phyloP scores from a whole-genome alignment of 2,888 invertebrate species.

The Penaeus monodon region DNA sequence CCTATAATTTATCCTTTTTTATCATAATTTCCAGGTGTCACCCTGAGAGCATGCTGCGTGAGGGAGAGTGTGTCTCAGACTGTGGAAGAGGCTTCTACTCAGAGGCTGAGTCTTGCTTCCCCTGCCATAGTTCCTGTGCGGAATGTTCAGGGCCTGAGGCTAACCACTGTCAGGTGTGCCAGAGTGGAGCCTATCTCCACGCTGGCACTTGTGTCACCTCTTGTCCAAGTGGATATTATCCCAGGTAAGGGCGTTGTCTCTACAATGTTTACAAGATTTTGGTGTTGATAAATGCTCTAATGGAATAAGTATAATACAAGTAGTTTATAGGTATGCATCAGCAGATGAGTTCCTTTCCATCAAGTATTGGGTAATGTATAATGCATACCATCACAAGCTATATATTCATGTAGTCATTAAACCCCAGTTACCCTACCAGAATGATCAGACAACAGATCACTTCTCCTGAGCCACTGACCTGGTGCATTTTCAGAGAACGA shows the following conservation, averaged over 20 bases:
- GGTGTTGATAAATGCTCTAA: not conserved
- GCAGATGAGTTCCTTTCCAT: too few relatives aligned
- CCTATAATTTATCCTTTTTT: not conserved
- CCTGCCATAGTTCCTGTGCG: conserved; percentile 58
- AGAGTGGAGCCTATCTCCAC: conserved; percentile 36
- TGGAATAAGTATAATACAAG: too few relatives aligned
- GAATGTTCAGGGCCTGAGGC: conserved; percentile 52
- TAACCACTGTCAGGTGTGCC: conserved; percentile 59
- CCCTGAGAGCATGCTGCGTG: conserved; percentile 23
- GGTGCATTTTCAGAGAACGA: conserved; percentile 34
- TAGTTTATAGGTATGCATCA: too few relatives aligned
- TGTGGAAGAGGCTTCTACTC: conserved; percentile 59
- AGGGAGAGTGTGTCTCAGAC: conserved; percentile 57
- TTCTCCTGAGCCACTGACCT: conserved; percentile 10
- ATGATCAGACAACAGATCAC: conserved; percentile 12
- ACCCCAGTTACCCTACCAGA: too few relatives aligned
- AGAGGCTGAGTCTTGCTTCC: conserved; percentile 19
- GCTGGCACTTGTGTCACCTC: conserved; percentile 50
- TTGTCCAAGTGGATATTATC: conserved; percentile 55
- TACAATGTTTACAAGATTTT: not conserved
- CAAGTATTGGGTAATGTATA: too few relatives aligned
- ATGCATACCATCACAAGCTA: too few relatives aligned
- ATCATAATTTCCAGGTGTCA: conserved; percentile 40
- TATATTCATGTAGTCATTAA: too few relatives aligned
- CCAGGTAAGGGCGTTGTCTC: conserved; percentile 36